These are phyloP conservation scores for Musca vetustissima DNA, from an alignment of 1,140 invertebrate species.

Conservation along the genomic window DNA sequence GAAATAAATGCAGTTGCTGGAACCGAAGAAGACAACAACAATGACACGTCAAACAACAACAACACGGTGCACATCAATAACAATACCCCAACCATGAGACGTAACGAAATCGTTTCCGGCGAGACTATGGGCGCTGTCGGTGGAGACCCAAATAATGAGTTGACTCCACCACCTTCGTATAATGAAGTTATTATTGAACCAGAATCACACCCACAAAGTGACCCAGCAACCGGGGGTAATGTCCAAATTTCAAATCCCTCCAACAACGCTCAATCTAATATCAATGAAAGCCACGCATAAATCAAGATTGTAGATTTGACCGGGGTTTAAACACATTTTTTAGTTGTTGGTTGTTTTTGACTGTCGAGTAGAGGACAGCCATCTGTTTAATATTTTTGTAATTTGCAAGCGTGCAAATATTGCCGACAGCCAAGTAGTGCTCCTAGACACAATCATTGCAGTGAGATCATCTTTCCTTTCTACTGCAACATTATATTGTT, in stretches of 20 bases:
- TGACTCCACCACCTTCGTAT: slow-evolving; percentile 44
- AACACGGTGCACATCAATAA: slow-evolving; percentile 52
- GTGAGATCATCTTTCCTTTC: no score
- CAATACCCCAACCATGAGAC: slow-evolving; percentile 50
- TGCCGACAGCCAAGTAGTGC: neutral
- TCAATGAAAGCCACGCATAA: slow-evolving; percentile 49
- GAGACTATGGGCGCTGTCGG: neutral
- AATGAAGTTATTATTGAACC: slow-evolving; percentile 33
- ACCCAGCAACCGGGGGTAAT: neutral
- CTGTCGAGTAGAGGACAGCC: no score
- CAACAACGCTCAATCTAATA: slow-evolving; percentile 5
- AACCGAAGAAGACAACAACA: slow-evolving; percentile 44
- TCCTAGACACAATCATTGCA: no score
- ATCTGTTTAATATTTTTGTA: no score
- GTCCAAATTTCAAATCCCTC: neutral
- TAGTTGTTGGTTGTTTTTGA: neutral
- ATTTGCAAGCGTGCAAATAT: no score
- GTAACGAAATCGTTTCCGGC: slow-evolving; percentile 36
- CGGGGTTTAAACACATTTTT: neutral
- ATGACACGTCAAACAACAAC: slow-evolving; percentile 51
- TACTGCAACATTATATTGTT: no score
- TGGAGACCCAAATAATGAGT: slow-evolving; percentile 31
- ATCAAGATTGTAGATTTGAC: neutral
- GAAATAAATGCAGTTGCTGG: slow-evolving; percentile 33
- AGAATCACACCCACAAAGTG: neutral